A percentile compares a stretch with the other conserved stretches of the same genome.
Conservation (phyloP, 1,140 invertebrate genomes). For the Sitodiplosis mosellana region DNA sequence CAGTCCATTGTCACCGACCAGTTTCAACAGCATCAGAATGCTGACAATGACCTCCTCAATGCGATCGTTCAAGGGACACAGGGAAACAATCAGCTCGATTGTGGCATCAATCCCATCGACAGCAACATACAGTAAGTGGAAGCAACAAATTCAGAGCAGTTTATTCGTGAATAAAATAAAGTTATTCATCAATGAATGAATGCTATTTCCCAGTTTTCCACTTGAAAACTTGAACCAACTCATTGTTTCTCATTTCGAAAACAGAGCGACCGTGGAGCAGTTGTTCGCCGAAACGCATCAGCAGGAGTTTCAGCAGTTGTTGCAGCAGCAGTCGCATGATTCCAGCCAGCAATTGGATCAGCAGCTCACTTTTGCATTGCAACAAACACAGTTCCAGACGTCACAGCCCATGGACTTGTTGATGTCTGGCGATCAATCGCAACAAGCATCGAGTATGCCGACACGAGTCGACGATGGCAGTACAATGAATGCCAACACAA, state of each 20-base stretch:
- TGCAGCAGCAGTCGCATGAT: no score
- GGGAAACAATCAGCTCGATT: not conserved
- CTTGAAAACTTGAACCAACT: not conserved
- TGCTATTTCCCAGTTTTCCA: not conserved
- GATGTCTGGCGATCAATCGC: not conserved
- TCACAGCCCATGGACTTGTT: not conserved
- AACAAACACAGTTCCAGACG: not conserved
- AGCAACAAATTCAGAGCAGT: not conserved
- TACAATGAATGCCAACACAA: not conserved
- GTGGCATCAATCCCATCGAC: not conserved
- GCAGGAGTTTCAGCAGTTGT: no score
- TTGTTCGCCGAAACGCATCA: no score
- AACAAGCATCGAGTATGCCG: not conserved
- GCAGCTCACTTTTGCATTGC: not conserved
- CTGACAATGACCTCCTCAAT: no score
- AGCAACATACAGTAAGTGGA: not conserved
- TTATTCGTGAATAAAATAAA: not conserved
- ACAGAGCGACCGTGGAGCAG: not conserved
- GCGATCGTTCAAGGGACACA: conserved; percentile 1
- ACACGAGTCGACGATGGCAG: not conserved
- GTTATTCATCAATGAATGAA: no score
- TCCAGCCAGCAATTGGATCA: no score
- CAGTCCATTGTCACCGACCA: not conserved
- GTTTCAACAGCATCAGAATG: not conserved
- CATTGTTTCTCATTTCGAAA: not conserved